Base-by-base conservation (phyloP, 2,113 vertebrate genomes). In the Callipepla squamata region DNA sequence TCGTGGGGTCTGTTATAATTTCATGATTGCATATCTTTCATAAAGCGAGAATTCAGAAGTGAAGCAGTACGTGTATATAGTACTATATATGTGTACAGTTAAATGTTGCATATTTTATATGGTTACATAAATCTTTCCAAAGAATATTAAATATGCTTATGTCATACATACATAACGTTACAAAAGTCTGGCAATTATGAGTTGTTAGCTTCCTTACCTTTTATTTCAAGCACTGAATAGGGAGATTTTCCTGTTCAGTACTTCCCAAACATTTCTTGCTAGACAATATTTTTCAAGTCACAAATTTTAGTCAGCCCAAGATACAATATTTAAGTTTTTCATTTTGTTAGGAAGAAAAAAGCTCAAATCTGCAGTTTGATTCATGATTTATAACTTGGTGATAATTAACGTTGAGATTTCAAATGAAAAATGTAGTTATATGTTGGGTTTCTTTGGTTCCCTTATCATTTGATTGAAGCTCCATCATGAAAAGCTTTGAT, bases 1-100 rank as follows among this genome's bases (percentile, higher is more conserved):
- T 48, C 34, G 14, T 6, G 21, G 34, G 69, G 30, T 17, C 30
- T 13, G 32, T 12, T 61, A 36, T 10, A 38, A 55, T n/a, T 76
- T 23, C 16, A 22, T 25, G 14, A n/a, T 16, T 12, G 3, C 72
- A 44, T 66, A 66, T 7, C 16, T 32, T 50, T 22, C 7, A 11
- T 38, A 28, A 23, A 19, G 25, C 3, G 11, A 36, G 28, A 36
- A 48, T n/a, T 36, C 40, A 51, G 21, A 55, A 55, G 18, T 5
- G 3, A 58, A 32, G 5, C 61, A 75, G 7, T 34, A 75, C 30
- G 34, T 48, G 18, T 81, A 30, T 13, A n/a, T 2, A 48, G 21
- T 40, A 6, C 74, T 30, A 18, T 30, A 50, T 9, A 6, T 0
- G 0, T 32, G 9, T 51, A 36, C 8, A 53, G 7, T n/a, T 45